phyloP scores from a whole-genome alignment of 1,140 invertebrate genomes.

The Leptinotarsa defecta region DNA sequence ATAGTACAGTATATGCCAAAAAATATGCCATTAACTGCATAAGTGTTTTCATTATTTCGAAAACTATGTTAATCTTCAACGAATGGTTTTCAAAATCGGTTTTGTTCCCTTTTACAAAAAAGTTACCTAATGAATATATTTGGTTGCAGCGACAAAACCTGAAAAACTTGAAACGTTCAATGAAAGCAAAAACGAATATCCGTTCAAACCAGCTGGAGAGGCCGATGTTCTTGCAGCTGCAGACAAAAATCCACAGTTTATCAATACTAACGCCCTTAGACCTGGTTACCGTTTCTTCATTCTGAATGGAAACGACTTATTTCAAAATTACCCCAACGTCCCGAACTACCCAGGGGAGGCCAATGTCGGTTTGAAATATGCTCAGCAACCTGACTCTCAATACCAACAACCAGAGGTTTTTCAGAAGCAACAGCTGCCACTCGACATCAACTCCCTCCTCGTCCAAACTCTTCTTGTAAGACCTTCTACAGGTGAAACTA shows the following conservation, averaged over 20 bases:
- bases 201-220: constrained; percentile 53
- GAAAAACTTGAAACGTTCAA: constrained; percentile 57
- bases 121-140: background rate
- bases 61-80: too few relatives aligned
- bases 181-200: constrained; percentile 39
- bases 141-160: constrained; percentile 47
- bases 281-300: constrained; percentile 60
- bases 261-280: constrained; percentile 54
- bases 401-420: constrained; percentile 8
- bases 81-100: too few relatives aligned
- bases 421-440: background rate
- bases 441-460: constrained; percentile 24
- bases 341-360: constrained; percentile 33
- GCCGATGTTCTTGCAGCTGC: constrained; percentile 52
- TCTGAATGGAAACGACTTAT: constrained; percentile 51
- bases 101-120: too few relatives aligned
- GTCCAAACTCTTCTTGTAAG: constrained; percentile 27
- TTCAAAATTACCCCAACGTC: constrained; percentile 39
- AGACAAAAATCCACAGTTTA: constrained; percentile 46
- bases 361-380: constrained; percentile 34
- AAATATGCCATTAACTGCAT: too few relatives aligned
- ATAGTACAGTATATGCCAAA: too few relatives aligned
- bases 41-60: too few relatives aligned
- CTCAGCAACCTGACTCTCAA: constrained; percentile 30
- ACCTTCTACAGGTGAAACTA: constrained; percentile 10